Evolutionary conservation across 37 sponge, comb jelly and placozoan genomes (phyloP), one percentile per base, ranked within the genome.

Genomic region (Beroe forskalii): DNA sequence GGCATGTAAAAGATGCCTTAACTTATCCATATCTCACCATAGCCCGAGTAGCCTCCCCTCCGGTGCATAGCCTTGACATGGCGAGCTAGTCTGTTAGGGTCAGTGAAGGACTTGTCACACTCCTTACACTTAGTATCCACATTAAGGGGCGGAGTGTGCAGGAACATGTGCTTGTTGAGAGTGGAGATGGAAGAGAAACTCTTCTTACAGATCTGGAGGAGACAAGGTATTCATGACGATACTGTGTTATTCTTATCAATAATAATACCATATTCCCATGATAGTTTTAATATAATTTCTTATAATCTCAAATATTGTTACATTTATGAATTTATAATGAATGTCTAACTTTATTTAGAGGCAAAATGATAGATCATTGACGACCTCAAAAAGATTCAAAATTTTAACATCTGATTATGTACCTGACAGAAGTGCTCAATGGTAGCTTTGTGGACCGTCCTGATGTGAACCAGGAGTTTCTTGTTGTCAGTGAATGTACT

Each of bases 161-260:
- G 43, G 86, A 80, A 80, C 86, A 80, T 80, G 86, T 80, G 86
- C 30, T 80, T 80, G 86, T 80, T 80, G 28, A 80, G 86, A 42
- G 86, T 44, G 3, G 86, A 39, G 43, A 80, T 20, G 1, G 86
- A 80, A 27, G 86, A 37, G 86, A 80, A 80, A 43, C 86, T 80
- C 55, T 80, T 80, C 48, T 80, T 80, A 25, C 86, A 80, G 30
- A 80, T 44, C 86, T 80, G 86, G 42, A 24, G 86, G 48, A 38
- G 27, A n/a, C n/a, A n/a, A n/a, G n/a, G n/a, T n/a, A n/a, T n/a
- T n/a, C n/a, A n/a, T n/a, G n/a, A n/a, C n/a, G n/a, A n/a, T n/a
- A n/a, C n/a, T n/a, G n/a, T n/a, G n/a, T n/a, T n/a, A n/a, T n/a
- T n/a, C n/a, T n/a, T n/a, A n/a, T n/a, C n/a, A n/a, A n/a, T n/a